Base-by-base conservation (phyloP, 2,797 vertebrate genomes). In the Trichosurus vulpecula region DNA sequence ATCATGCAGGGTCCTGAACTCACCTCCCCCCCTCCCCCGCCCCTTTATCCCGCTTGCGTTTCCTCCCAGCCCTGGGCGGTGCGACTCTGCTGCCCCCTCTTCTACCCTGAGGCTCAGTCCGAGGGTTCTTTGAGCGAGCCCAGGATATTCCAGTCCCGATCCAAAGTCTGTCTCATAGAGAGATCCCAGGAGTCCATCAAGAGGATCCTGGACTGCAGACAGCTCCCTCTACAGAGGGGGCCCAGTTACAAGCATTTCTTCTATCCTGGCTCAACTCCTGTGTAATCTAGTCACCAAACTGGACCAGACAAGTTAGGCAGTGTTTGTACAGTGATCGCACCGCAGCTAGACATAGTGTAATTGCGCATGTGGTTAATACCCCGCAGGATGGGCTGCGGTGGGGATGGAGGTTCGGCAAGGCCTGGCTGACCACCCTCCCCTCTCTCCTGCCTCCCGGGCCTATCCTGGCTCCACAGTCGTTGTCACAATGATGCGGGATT, bases 401-500 rank as follows among this genome's bases (percentile, higher is more conserved):
- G 22, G 41, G 74, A 41, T 27, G 8, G 22, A 47, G 41, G 41
- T 27, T 87, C 41, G 25, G 74, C 74, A 87, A 47, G 25, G 41
- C 41, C 41, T 87, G 25, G 41, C 41, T 66, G 90, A 22, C 58
- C 54, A 25, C 35, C 91, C 52, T 66, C 61, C 92, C 52, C 54
- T 54, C 89, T 47, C 93, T 51, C 58, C 61, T 87, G 92, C 66
- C 35, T 57, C 91, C 87, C n/a, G 14, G 94, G 90, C 99, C 91
- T 51, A 29, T 56, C 95, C 92, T 41, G 90, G 92, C 98, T 97
- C 97, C 95, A 93, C 97, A 97, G 98, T 98, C 97, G 96, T 98
- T 97, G 97, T 97, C 97, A 98, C 95, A 96, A 99, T 98, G 98
- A 98, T 97, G 98, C 98, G 97, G 97, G 98, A 98, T 99, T 98